Evolutionary conservation across 2,797 vertebrate species (phyloP).

Genomic region (Champsocephalus gunnari): DNA sequence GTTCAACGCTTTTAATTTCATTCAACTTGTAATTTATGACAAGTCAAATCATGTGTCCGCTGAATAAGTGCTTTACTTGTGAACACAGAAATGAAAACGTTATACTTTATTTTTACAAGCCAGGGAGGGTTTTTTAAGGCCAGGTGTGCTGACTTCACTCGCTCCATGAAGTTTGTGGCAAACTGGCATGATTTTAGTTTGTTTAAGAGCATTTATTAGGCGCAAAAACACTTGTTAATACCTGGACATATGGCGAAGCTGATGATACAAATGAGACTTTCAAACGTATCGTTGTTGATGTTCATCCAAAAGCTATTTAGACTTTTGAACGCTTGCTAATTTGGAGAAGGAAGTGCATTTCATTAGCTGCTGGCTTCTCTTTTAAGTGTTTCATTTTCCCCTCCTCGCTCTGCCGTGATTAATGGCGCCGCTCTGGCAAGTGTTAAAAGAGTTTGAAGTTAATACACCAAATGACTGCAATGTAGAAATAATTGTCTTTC

Average conservation of each 20-base stretch:
- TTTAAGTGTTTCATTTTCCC: slow-evolving; percentile 43
- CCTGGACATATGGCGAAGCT: neutral
- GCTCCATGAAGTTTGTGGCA: slow-evolving; percentile 30
- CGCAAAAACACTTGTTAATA: slow-evolving; percentile 4
- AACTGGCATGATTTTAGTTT: slow-evolving; percentile 34
- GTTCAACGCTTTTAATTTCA: slow-evolving; percentile 38
- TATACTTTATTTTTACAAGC: slow-evolving; percentile 32
- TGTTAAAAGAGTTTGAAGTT: slow-evolving; percentile 52
- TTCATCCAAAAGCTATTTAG: slow-evolving; percentile 14
- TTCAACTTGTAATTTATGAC: slow-evolving; percentile 47
- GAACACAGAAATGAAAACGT: slow-evolving; percentile 39
- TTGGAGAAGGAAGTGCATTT: slow-evolving; percentile 6
- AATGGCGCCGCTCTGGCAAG: slow-evolving; percentile 38
- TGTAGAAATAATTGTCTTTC: slow-evolving; percentile 41
- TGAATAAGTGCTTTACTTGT: slow-evolving; percentile 42
- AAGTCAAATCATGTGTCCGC: slow-evolving; percentile 29
- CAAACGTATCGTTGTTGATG: neutral
- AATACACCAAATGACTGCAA: slow-evolving; percentile 15
- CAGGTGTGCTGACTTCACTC: slow-evolving; percentile 53
- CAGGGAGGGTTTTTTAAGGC: slow-evolving; percentile 39
- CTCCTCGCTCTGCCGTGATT: slow-evolving; percentile 39
- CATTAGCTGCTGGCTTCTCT: slow-evolving; percentile 27
- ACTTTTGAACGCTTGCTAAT: neutral
- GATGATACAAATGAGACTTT: slow-evolving; percentile 1
- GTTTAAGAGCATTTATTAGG: slow-evolving; percentile 25